Conservation (phyloP, 2,888 invertebrate species). For the Lottia gigantea region DNA sequence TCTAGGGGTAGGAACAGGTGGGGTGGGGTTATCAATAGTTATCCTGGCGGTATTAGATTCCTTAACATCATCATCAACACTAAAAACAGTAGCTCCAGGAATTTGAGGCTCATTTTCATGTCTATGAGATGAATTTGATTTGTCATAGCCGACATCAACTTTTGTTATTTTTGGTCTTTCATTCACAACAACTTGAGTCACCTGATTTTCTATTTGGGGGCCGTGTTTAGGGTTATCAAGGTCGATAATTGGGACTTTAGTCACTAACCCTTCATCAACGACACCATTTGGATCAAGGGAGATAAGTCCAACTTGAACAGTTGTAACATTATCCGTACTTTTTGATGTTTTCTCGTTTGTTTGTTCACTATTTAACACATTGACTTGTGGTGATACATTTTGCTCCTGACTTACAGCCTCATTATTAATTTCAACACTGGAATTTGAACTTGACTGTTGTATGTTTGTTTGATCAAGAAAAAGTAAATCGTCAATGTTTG, state of each 20-base stretch:
- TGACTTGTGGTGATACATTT: not conserved
- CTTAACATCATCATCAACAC: conserved; percentile 10
- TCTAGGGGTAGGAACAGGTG: not conserved
- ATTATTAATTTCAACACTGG: not conserved
- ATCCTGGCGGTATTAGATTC: conserved; percentile 18
- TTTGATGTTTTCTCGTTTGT: not conserved
- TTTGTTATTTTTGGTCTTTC: conserved; percentile 15
- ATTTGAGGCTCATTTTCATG: not conserved
- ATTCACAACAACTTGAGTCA: conserved; percentile 22
- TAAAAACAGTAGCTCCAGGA: conserved; percentile 19
- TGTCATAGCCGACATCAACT: conserved; percentile 13
- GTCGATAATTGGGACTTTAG: not conserved
- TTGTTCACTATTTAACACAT: not conserved
- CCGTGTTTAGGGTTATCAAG: not conserved
- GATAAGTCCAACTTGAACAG: conserved; percentile 8
- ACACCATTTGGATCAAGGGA: not conserved
- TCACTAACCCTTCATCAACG: conserved; percentile 2
- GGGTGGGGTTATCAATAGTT: conserved; percentile 19
- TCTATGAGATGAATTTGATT: not conserved
- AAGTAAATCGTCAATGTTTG: not conserved
- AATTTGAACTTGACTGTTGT: not conserved
- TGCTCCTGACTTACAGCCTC: not conserved
- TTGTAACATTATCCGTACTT: not conserved
- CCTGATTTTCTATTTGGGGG: conserved; percentile 14
- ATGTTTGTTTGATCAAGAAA: not conserved